Base-by-base conservation (phyloP, 2,113 vertebrate species). In the Amblyopsis rosae region DNA sequence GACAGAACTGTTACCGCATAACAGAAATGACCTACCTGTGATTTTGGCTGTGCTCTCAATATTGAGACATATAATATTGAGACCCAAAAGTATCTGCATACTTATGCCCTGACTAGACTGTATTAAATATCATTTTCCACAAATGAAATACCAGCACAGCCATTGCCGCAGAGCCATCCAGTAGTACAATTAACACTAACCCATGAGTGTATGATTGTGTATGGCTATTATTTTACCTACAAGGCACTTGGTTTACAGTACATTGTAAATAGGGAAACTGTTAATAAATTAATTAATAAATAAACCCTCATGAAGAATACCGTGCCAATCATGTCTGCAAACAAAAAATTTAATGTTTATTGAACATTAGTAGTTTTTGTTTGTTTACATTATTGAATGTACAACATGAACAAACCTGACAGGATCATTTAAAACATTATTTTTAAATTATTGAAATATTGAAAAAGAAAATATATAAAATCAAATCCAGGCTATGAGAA, bases 331-430 rank as follows among this genome's bases (percentile, higher is more conserved):
- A 58, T 67, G 61, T 80, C 72, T 88, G 85, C 86, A 88, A 89
- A 91, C 83, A 85, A 90, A 88, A 87, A 86, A 79, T 84, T 72
- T 82, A 11, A 75, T 70, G 83, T 92, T 90, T 91, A 92, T 91
- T 91, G 67, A 88, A 77, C 79, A 86, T 91, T 91, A 91, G 87
- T 88, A 72, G 12, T 78, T 83, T 55, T 75, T 62, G 15, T 72
- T 84, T 86, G 84, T 88, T 86, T 89, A 86, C 85, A 88, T 70
- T 66, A 72, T 79, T 87, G 76, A 90, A 91, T 91, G 85, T 91
- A 91, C 89, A 92, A 88, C 85, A 82, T 70, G 74, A 74, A 88
- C 80, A 89, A 76, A 63, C 82, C 64, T 75, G 71, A 86, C 69
- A 76, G 61, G 62, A 65, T 71, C 75, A 53, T 33, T 59, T 48